Evolutionary conservation across 2,797 vertebrate species (phyloP).

Genomic region (Mus caroli): DNA sequence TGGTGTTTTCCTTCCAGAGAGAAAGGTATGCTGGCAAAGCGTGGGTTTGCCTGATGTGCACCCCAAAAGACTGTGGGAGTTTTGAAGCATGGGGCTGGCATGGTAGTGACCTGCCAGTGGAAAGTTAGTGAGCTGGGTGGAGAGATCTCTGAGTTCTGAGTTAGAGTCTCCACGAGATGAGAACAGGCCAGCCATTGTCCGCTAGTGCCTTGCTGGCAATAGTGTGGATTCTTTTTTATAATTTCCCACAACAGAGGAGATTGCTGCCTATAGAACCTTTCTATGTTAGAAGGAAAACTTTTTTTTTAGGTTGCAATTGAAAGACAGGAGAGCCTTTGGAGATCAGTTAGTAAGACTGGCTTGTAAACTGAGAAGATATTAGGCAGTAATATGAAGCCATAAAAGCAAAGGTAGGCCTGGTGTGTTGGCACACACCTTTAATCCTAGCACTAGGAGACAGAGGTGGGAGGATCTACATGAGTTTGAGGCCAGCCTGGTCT

Average conservation of each 20-base stretch:
- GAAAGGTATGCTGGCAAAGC: too few relatives aligned
- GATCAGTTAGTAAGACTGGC: background rate
- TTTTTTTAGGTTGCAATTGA: background rate
- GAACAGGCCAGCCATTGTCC: too few relatives aligned
- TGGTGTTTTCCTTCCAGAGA: too few relatives aligned
- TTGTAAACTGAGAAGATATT: background rate
- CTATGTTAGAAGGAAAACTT: background rate
- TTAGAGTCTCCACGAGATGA: too few relatives aligned
- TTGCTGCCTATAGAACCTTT: background rate
- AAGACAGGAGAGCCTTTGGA: background rate
- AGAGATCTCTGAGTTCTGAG: too few relatives aligned
- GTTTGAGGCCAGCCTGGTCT: background rate
- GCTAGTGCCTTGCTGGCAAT: too few relatives aligned
- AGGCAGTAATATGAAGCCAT: background rate
- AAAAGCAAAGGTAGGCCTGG: background rate
- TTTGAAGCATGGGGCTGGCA: too few relatives aligned
- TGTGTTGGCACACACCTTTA: background rate
- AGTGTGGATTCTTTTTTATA: too few relatives aligned
- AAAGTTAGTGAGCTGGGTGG: too few relatives aligned
- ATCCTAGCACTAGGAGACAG: background rate
- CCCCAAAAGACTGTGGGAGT: too few relatives aligned
- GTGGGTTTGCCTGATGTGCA: too few relatives aligned
- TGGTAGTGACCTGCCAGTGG: too few relatives aligned
- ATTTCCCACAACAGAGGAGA: background rate
- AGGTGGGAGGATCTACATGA: background rate